Evolutionary conservation across 2,113 vertebrate genomes (phyloP).

Genomic region (Chaetodon auriga): DNA sequence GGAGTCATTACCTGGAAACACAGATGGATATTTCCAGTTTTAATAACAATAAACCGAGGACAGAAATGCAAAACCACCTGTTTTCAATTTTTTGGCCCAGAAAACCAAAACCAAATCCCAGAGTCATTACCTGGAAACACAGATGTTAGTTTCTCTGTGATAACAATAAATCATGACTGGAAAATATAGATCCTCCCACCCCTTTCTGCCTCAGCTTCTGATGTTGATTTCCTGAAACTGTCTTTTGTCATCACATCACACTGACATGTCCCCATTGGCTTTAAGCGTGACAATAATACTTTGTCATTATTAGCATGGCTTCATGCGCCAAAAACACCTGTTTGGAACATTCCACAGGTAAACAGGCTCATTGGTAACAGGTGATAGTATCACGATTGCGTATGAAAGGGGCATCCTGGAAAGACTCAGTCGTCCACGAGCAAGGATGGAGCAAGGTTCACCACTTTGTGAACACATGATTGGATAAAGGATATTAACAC

Average conservation of each 20-base stretch:
- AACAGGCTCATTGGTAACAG: too few relatives aligned
- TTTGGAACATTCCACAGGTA: too few relatives aligned
- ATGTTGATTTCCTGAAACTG: background rate
- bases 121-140: background rate
- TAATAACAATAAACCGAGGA: background rate
- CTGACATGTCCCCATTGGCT: background rate
- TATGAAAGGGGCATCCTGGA: too few relatives aligned
- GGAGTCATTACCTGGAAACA: slow-evolving; percentile 4
- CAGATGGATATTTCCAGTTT: background rate
- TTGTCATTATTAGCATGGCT: background rate
- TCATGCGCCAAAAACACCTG: too few relatives aligned
- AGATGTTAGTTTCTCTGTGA: background rate
- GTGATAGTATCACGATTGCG: too few relatives aligned
- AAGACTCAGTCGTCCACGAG: too few relatives aligned
- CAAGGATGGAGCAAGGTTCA: too few relatives aligned
- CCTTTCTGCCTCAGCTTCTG: background rate
- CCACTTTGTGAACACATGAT: too few relatives aligned
- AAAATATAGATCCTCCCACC: background rate
- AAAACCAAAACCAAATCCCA: background rate
- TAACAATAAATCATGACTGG: background rate
- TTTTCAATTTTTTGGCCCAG: background rate
- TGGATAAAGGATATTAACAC: too few relatives aligned
- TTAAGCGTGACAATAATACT: background rate
- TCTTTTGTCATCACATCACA: background rate
- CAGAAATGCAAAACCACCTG: background rate